Evolutionary conservation across 2,113 vertebrate genomes (phyloP).

Genomic region (Balaeniceps rex): DNA sequence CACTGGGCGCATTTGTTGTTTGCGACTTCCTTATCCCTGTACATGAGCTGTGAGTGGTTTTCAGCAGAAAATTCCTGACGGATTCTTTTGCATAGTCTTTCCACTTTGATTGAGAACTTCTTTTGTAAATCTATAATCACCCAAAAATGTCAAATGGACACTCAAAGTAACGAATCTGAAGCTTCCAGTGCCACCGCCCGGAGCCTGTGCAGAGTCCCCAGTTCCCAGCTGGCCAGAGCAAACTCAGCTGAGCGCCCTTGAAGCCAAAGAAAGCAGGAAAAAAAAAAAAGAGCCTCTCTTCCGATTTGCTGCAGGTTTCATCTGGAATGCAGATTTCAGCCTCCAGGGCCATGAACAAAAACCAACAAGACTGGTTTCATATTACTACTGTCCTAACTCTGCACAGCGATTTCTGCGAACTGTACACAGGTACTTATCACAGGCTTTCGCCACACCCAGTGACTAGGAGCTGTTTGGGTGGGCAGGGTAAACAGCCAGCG

Average conservation of each 20-base stretch:
- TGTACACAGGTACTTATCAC: constrained; percentile 69
- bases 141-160: background rate
- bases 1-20: background rate
- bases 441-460: constrained; percentile 60
- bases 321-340: constrained; percentile 82
- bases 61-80: constrained; percentile 41
- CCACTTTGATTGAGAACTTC: background rate
- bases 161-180: background rate
- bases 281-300: constrained; percentile 33
- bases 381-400: constrained; percentile 73
- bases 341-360: constrained; percentile 67
- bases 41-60: background rate
- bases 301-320: constrained; percentile 67
- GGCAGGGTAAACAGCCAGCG: constrained; percentile 18
- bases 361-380: constrained; percentile 82
- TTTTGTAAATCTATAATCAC: constrained; percentile 1
- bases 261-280: background rate
- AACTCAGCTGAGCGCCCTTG: constrained; percentile 4
- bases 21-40: background rate
- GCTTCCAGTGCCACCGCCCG: background rate
- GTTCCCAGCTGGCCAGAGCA: background rate
- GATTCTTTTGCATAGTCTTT: background rate
- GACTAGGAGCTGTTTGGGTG: background rate
- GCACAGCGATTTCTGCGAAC: constrained; percentile 1
- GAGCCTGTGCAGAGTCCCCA: background rate